phyloP scores from a whole-genome alignment of 2,888 invertebrate species.

The Cryptocheilus praepositus region DNA sequence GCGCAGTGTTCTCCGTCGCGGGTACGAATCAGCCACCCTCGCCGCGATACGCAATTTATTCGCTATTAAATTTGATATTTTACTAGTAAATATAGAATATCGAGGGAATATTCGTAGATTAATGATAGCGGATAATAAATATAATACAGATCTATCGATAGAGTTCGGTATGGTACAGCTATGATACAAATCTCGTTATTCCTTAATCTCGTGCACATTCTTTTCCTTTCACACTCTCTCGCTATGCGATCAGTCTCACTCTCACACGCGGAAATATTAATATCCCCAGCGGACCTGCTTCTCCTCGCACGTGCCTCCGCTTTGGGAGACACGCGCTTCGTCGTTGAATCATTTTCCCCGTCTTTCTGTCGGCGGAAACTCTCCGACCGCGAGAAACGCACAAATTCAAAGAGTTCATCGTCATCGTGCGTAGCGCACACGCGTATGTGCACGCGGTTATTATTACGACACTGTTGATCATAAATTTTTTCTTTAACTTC shows the following conservation, averaged over 20 bases:
- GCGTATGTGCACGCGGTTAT: conserved; percentile 16
- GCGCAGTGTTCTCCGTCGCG: background rate
- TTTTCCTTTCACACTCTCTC: conserved; percentile 34
- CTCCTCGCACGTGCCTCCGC: too few species aligned
- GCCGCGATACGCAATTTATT: conserved; percentile 67
- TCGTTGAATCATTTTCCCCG: conserved; percentile 3
- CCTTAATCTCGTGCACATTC: conserved; percentile 24
- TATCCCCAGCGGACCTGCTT: background rate
- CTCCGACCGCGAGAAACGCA: conserved; percentile 29
- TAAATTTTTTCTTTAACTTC: background rate
- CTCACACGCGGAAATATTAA: conserved; percentile 16
- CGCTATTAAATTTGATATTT: conserved; percentile 73
- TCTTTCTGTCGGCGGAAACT: conserved; percentile 25
- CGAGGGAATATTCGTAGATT: conserved; percentile 71
- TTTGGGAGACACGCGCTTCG: background rate
- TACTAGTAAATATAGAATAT: conserved; percentile 73
- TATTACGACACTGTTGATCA: background rate
- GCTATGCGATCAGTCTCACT: conserved; percentile 25
- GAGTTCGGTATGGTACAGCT: conserved; percentile 73
- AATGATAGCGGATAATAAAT: conserved; percentile 69
- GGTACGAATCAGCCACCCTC: conserved; percentile 21
- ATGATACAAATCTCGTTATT: conserved; percentile 66
- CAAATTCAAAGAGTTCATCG: conserved; percentile 33
- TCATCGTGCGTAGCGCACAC: background rate
- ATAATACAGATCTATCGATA: conserved; percentile 74